Conservation (phyloP, 2,797 vertebrate species). For the Leuciscus waleckii region DNA sequence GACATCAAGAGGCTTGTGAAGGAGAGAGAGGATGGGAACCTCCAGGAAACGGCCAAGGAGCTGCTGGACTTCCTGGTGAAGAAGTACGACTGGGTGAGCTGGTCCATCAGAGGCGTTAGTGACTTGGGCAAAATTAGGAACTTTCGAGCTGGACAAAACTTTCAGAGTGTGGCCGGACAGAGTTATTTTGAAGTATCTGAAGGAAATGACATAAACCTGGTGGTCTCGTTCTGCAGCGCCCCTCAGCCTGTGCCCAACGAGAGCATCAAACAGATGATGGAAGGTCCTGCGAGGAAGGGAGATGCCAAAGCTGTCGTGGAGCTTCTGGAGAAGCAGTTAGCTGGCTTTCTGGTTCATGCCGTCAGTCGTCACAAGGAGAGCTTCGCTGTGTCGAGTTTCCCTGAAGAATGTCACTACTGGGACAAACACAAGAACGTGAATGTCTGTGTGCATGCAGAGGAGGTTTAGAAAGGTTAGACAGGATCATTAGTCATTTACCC, state of each 20-base stretch:
- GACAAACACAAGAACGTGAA: conserved; percentile 78
- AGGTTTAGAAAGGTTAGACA: conserved; percentile 53
- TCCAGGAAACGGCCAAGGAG: conserved; percentile 67
- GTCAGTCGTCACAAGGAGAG: conserved; percentile 79
- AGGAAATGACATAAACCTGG: conserved; percentile 74
- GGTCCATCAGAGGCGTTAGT: conserved; percentile 80
- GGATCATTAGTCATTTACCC: neutral
- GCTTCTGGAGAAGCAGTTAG: conserved; percentile 73
- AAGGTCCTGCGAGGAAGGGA: conserved; percentile 70
- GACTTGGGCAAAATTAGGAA: conserved; percentile 74
- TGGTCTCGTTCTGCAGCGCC: conserved; percentile 76
- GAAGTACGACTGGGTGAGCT: conserved; percentile 82
- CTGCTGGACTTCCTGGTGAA: conserved; percentile 74
- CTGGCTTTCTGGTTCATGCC: conserved; percentile 77
- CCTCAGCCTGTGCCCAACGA: conserved; percentile 73
- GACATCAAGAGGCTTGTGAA: conserved; percentile 74
- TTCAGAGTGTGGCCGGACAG: conserved; percentile 73
- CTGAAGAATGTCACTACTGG: conserved; percentile 83
- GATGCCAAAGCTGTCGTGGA: conserved; percentile 73
- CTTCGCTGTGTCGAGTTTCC: conserved; percentile 76
- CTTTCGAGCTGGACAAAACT: conserved; percentile 78
- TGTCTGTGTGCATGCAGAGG: conserved; percentile 79
- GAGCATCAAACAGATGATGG: conserved; percentile 72
- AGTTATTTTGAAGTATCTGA: conserved; percentile 78
- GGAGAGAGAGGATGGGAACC: conserved; percentile 63